A percentile compares a stretch with the other conserved stretches of the same genome.
These are phyloP conservation scores for Limonius californicus DNA, from an alignment of 1,140 invertebrate species.

Conservation along the genomic window DNA sequence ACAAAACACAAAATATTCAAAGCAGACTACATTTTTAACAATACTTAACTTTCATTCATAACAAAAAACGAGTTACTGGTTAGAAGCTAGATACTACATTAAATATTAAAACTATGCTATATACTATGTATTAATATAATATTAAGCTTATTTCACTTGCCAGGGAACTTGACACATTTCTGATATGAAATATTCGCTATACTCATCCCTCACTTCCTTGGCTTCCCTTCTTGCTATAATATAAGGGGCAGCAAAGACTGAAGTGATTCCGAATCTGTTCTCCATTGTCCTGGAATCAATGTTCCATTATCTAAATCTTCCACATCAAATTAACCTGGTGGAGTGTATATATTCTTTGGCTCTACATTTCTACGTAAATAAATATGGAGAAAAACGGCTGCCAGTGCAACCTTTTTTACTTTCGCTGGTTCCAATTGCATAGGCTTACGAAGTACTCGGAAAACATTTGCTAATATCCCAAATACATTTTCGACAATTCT, in stretches of 20 bases:
- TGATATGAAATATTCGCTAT: slow-evolving; percentile 9
- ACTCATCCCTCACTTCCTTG: slow-evolving; percentile 8
- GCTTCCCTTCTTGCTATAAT: background rate
- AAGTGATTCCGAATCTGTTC: too few relatives aligned
- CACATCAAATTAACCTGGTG: slow-evolving; percentile 4
- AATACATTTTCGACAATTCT: slow-evolving; percentile 18
- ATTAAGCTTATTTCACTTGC: too few relatives aligned
- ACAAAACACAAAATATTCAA: too few relatives aligned
- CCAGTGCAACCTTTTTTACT: slow-evolving; percentile 4
- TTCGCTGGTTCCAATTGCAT: slow-evolving; percentile 12
- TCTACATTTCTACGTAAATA: slow-evolving; percentile 8
- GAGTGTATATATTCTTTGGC: slow-evolving; percentile 21
- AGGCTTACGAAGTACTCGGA: slow-evolving; percentile 15
- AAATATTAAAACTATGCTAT: too few relatives aligned
- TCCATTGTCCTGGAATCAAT: background rate
- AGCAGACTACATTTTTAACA: too few relatives aligned
- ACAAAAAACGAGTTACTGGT: too few relatives aligned
- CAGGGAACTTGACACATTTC: background rate
- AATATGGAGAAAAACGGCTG: slow-evolving; percentile 12
- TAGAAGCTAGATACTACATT: too few relatives aligned
- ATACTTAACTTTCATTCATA: too few relatives aligned
- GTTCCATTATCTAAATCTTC: background rate
- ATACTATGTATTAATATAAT: too few relatives aligned
- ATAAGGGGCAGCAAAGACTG: too few relatives aligned
- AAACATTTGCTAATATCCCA: slow-evolving; percentile 10